Base-by-base conservation (phyloP, 2,113 vertebrate genomes). In the Nematolebias whitei region DNA sequence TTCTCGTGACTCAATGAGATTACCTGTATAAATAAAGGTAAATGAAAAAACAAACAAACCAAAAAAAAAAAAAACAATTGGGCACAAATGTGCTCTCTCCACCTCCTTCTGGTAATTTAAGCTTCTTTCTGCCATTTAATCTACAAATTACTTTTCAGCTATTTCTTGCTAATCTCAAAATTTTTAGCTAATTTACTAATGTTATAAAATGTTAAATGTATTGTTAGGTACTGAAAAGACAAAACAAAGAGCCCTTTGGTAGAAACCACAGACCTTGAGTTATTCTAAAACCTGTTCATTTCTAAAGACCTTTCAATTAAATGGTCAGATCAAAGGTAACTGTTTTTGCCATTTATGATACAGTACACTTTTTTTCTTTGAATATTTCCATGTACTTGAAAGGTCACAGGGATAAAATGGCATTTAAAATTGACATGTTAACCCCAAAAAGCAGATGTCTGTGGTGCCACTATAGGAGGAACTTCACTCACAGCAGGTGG, bases 301-400 rank as follows among this genome's bases (percentile, higher is more conserved):
- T 71, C 68, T 43, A 14, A 59, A 63, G 39, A 65, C 57, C 52
- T 50, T 78, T 75, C 56, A 48, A 76, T 63, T 62, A 48, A 52
- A 67, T 18, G 12, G 43, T 59, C 2, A 43, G 80, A 78, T 69
- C 74, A 87, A 77, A 86, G 75, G 78, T 87, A 74, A 81, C 56
- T 35, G 39, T 71, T 55, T 19, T 35, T 84, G 83, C 75, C 82
- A 83, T 84, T 89, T 89, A 82, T 57, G 76, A 78, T n/a, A 66
- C 63, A 68, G 62, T 40, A 54, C 52, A 61, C 59, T 80, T 73
- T 32, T n/a, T 19, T 68, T 68, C 75, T 85, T 54, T 73, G 80
- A 91, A 90, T 83, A 83, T 76, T 88, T 88, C 76, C 72, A 78
- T 85, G 85, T 92, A 73, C 82, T 63, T 73, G 75, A 87, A 90